Conservation (phyloP, 1,140 invertebrate species). For the Bradysia coprophila region DNA sequence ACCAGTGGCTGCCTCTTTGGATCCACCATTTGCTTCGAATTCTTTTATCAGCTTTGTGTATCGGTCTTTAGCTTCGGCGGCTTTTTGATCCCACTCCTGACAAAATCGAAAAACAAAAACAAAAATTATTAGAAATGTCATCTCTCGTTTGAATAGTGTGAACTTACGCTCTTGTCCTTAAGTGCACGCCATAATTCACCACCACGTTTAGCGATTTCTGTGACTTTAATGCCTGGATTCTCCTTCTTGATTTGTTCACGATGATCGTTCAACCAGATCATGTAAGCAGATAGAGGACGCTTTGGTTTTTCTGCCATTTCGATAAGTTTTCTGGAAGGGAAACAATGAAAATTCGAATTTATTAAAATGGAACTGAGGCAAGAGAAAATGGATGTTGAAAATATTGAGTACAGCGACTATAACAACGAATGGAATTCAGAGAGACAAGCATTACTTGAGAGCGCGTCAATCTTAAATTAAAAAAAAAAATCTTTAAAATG, state of each 20-base stretch:
- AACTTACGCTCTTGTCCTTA: constrained; percentile 57
- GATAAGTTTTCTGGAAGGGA: constrained; percentile 25
- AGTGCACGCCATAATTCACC: constrained; percentile 72
- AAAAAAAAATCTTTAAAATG: too few relatives aligned
- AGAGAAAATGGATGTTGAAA: too few relatives aligned
- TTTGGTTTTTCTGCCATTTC: constrained; percentile 75
- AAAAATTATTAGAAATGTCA: background rate
- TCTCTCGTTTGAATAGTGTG: background rate
- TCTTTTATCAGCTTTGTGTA: constrained; percentile 76
- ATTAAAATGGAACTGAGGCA: too few relatives aligned
- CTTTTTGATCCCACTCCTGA: constrained; percentile 81
- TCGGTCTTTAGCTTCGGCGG: constrained; percentile 64
- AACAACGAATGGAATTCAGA: too few relatives aligned
- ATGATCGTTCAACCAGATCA: constrained; percentile 73
- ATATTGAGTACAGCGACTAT: too few relatives aligned
- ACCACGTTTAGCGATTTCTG: constrained; percentile 70
- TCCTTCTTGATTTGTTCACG: constrained; percentile 63
- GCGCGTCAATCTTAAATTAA: too few relatives aligned
- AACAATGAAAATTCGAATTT: background rate
- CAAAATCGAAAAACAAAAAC: constrained; percentile 8
- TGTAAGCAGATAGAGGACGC: constrained; percentile 66
- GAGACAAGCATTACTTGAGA: too few relatives aligned
- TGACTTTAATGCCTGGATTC: constrained; percentile 59
- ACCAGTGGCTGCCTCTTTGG: constrained; percentile 28
- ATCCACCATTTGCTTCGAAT: constrained; percentile 57